phyloP scores from a whole-genome alignment of 2,113 vertebrate genomes.

The Chaetura pelagica region DNA sequence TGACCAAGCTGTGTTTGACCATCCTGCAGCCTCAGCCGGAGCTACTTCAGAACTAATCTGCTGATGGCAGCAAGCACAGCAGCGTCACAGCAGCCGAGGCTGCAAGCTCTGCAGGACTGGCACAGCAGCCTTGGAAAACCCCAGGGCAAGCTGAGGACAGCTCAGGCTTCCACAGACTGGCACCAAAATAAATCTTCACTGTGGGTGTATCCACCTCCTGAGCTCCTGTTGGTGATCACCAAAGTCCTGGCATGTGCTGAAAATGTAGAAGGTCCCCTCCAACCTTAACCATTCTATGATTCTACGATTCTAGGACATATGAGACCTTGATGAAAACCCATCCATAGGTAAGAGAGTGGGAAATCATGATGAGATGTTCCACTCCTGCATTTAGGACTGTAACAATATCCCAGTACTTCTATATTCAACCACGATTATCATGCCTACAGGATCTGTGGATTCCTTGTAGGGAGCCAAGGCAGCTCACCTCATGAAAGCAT shows the following conservation, averaged over 20 bases:
- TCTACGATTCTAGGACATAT: too few species aligned
- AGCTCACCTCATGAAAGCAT: not conserved
- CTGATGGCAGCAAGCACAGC: not conserved
- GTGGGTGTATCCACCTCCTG: not conserved
- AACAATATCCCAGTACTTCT: not conserved
- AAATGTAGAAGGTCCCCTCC: not conserved
- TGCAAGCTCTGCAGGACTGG: not conserved
- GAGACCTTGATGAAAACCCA: not conserved
- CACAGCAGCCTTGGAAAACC: not conserved
- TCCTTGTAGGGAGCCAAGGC: not conserved
- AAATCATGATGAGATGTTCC: not conserved
- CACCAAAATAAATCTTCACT: not conserved
- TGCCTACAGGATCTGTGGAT: not conserved
- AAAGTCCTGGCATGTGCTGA: not conserved
- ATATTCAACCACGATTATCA: too few species aligned
- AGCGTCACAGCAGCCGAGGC: not conserved
- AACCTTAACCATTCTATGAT: too few species aligned
- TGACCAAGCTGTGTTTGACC: not conserved
- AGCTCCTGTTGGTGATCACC: not conserved
- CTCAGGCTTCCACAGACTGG: not conserved
- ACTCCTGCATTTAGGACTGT: not conserved
- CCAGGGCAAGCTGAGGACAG: not conserved
- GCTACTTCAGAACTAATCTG: not conserved
- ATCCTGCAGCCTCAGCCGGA: not conserved
- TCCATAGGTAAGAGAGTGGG: not conserved